A percentile compares a stretch with the other conserved stretches of the same genome.
Evolutionary conservation across 2,797 vertebrate species (phyloP).

Genomic region (Harpagifer antarcticus): DNA sequence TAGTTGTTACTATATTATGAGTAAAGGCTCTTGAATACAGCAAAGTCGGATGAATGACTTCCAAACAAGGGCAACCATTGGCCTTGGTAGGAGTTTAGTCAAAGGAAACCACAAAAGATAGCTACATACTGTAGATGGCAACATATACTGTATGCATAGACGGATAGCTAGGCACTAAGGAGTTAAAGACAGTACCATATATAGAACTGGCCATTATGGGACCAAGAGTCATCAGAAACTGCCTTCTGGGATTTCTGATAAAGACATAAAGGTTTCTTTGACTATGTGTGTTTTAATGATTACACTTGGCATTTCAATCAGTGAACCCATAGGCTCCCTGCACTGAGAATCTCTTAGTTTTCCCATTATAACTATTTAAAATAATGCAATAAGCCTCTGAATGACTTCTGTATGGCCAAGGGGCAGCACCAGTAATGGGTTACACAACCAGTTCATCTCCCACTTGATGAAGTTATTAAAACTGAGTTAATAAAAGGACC

Average conservation of each 20-base stretch:
- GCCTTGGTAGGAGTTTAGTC: no score
- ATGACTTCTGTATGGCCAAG: slow-evolving; percentile 7
- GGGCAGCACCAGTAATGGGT: slow-evolving; percentile 15
- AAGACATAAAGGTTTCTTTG: not conserved
- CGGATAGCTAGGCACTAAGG: not conserved
- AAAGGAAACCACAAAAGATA: not conserved
- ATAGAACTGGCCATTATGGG: not conserved
- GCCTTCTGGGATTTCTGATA: not conserved
- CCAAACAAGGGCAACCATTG: no score
- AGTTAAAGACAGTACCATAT: not conserved
- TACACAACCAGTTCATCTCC: slow-evolving; percentile 24
- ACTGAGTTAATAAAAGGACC: slow-evolving; percentile 41
- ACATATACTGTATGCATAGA: not conserved
- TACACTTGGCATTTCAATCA: slow-evolving; percentile 1
- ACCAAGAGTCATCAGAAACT: not conserved
- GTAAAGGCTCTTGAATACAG: no score
- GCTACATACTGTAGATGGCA: not conserved
- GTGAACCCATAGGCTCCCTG: not conserved
- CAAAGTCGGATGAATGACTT: no score
- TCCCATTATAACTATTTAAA: slow-evolving; percentile 40
- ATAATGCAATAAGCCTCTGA: slow-evolving; percentile 9
- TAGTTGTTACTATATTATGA: no score
- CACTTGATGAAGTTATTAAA: slow-evolving; percentile 51
- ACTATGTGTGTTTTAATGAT: not conserved
- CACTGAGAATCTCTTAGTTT: slow-evolving; percentile 25